A percentile compares a stretch with the other conserved stretches of the same genome.
These are phyloP conservation scores for Drosophila tripunctata DNA, from an alignment of 2,888 invertebrate genomes.

Conservation along the genomic window DNA sequence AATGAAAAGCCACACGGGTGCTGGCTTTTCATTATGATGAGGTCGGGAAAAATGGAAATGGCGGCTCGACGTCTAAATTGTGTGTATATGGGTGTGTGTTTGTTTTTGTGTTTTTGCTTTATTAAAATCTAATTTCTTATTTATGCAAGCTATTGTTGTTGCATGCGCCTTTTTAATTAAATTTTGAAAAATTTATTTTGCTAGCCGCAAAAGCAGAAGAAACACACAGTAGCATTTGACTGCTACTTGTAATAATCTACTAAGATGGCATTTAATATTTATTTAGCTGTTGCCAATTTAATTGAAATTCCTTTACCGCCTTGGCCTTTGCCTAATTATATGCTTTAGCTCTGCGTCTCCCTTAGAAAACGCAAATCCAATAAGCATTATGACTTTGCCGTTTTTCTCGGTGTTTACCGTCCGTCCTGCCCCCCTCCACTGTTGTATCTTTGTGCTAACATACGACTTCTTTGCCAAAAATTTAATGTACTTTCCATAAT, in stretches of 20 bases:
- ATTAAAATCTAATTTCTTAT: slow-evolving; percentile 76
- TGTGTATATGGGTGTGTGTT: too few relatives aligned
- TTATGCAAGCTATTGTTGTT: slow-evolving; percentile 58
- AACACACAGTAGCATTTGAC: slow-evolving; percentile 25
- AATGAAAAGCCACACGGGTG: slow-evolving; percentile 22
- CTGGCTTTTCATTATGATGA: slow-evolving; percentile 51
- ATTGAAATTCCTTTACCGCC: slow-evolving; percentile 68
- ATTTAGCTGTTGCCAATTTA: slow-evolving; percentile 60
- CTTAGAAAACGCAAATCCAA: slow-evolving; percentile 73
- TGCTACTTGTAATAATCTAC: slow-evolving; percentile 14
- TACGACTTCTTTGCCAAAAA: slow-evolving; percentile 37
- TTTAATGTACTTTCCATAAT: slow-evolving; percentile 67
- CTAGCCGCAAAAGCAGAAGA: slow-evolving; percentile 29
- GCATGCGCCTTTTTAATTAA: slow-evolving; percentile 64
- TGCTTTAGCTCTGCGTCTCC: too few relatives aligned
- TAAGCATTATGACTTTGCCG: slow-evolving; percentile 72
- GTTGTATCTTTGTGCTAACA: slow-evolving; percentile 1
- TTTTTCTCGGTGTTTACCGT: slow-evolving; percentile 29
- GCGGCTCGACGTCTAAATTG: slow-evolving; percentile 48
- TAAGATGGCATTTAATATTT: slow-evolving; percentile 39
- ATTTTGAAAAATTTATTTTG: slow-evolving; percentile 69
- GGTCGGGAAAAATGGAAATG: neutral
- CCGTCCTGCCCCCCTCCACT: slow-evolving; percentile 11
- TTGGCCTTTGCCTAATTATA: slow-evolving; percentile 64
- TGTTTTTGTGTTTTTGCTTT: too few relatives aligned